Evolutionary conservation across 2,888 invertebrate genomes (phyloP), one percentile per base, ranked within the genome.

Genomic region (Ichneumoninae sp.): DNA sequence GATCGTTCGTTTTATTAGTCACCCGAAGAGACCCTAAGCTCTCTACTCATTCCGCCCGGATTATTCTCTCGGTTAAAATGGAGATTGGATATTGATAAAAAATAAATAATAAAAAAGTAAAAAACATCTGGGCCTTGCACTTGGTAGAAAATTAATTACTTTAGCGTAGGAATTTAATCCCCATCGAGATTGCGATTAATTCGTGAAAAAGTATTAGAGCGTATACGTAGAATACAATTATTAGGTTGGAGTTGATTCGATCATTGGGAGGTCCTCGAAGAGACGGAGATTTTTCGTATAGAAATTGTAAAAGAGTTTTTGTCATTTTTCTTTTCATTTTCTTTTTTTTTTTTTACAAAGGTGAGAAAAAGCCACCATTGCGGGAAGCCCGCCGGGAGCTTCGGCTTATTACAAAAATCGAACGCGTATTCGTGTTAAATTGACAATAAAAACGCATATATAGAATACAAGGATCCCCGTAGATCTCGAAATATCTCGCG

Each of bases 241-340:
- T 57, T 26, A 76, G 71, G 26, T 76, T 80, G 80, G 62, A 77
- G 19, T 57, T 47, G 68, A 52, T 69, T 76, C 40, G 60, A 77
- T 77, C 71, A 47, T 44, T 71, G 60, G 40, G 13, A 62, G 62
- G 30, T 80, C 60, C 75, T 74, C 80, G 77, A 69, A 65, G 72
- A 80, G 76, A 76, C 52, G 70, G 76, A 74, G 74, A 71, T 71
- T 83, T 77, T 76, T 47, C 66, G 79, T 71, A 70, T 80, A 84
- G 76, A 84, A 84, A 84, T 82, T 82, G 84, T 84, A 84, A 84
- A 84, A 83, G 82, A 84, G 71, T 16, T 47, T 44, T 13, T 3
- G 19, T 44, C 44, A 13, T 44, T 47, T 47, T 47, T 16, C 10
- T 47, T 40, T 10, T 40, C 5, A 5, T 40, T 40, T 40, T 40